phyloP scores from a whole-genome alignment of 2,888 invertebrate genomes.

The Chrysotoxum bicinctum region DNA sequence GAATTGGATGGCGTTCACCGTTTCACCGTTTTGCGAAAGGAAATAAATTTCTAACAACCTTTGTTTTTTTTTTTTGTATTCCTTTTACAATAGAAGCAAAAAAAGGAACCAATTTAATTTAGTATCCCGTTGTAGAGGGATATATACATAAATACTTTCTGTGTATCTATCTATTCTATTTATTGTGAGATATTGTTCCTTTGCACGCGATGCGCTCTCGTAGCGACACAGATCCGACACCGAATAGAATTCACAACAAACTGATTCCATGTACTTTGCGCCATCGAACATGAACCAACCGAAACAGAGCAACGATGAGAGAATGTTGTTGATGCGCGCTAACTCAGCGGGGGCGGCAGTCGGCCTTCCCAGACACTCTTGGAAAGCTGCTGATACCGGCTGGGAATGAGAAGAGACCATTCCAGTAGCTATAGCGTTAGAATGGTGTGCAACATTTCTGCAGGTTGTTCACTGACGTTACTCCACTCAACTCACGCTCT shows the following conservation, averaged over 20 bases:
- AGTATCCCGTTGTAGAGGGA: slow-evolving; percentile 49
- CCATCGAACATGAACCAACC: slow-evolving; percentile 66
- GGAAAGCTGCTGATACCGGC: slow-evolving; percentile 44
- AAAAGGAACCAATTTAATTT: slow-evolving; percentile 63
- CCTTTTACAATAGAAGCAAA: background rate
- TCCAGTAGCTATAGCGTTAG: slow-evolving; percentile 24
- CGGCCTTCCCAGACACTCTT: too few relatives aligned
- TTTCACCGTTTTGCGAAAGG: slow-evolving; percentile 13
- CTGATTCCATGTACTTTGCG: slow-evolving; percentile 67
- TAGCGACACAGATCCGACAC: slow-evolving; percentile 67
- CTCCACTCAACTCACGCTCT: background rate
- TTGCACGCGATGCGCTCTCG: slow-evolving; percentile 65
- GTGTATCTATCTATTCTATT: slow-evolving; percentile 60
- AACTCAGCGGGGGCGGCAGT: slow-evolving; percentile 25
- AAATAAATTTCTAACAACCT: slow-evolving; percentile 27
- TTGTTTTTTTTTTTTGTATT: background rate
- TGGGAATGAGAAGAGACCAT: slow-evolving; percentile 3
- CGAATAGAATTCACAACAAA: slow-evolving; percentile 67
- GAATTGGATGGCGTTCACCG: slow-evolving; percentile 2
- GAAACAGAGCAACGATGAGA: slow-evolving; percentile 26
- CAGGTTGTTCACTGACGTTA: background rate
- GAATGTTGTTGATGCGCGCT: slow-evolving; percentile 11
- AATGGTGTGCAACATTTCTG: background rate
- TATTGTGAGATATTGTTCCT: slow-evolving; percentile 63
- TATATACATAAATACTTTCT: slow-evolving; percentile 41